Evolutionary conservation across 2,113 vertebrate species (phyloP), one percentile per base, ranked within the genome.

Genomic region (Hemicordylus capensis): DNA sequence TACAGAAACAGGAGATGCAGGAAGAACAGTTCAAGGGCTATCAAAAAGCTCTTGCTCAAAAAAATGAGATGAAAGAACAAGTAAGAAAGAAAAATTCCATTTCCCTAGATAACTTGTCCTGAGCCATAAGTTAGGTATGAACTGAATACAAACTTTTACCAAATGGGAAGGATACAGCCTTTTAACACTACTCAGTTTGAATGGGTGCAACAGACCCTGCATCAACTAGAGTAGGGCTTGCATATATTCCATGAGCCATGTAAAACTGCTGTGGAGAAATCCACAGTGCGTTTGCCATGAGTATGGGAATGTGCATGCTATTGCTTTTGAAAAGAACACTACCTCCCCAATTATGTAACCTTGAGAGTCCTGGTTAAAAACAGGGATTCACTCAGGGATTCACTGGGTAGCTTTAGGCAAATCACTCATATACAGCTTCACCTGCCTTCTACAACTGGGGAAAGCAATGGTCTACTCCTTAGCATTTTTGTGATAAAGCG

Each of bases 21-120:
- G 88, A 78, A 76, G 87, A 92, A 24, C 89, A 91, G 56, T 31
- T 89, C 54, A 64, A 22, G 80, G 76, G 26, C 14, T 61, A 61
- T 79, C 92, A 87, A 88, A 93, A 80, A 67, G 88, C 84, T 61
- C 80, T 48, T 6, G 74, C 88, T 85, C 95, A 89, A 90, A 96
- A 89, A 87, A 91, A 95, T 6, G 86, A 93, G 61, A 91, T 93
- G 58, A 96, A 97, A 87, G 95, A 98, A 86, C 88, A 94, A 95
- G 96, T 96, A 67, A 87, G 86, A 63, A 0, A 70, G 28, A 78
- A 31, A 15, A 11, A 54, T 31, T 48, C 10, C 44, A 24, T 48
- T 46, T 28, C 42, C 64, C 59, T 48, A 19, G 17, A 17, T 17
- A 51, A 70, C 11, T n/a, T 69, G 37, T 7, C 37, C 39, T 17